Conservation (phyloP, 2,113 vertebrate species). For the Oxyura jamaicensis region DNA sequence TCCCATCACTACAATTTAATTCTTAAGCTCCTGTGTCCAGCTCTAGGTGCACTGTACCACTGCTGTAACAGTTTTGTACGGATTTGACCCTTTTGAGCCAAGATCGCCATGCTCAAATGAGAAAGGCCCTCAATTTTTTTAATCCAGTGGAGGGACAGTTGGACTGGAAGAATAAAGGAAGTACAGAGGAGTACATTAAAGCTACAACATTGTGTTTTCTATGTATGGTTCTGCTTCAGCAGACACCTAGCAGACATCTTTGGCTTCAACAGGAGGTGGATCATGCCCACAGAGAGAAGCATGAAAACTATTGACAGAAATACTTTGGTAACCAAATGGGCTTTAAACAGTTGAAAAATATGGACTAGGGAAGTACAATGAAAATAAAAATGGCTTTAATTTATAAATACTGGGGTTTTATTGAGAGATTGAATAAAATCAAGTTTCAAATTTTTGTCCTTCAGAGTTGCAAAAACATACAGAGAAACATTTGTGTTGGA, state of each 20-base stretch:
- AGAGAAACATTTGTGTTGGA: conserved; percentile 69
- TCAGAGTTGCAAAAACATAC: conserved; percentile 55
- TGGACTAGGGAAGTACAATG: conserved; percentile 24
- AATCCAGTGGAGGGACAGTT: background rate
- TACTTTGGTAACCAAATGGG: conserved; percentile 21
- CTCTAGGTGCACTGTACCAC: background rate
- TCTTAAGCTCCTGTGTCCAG: background rate
- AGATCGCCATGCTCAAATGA: background rate
- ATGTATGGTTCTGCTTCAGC: background rate
- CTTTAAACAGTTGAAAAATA: conserved; percentile 39
- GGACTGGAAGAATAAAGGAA: background rate
- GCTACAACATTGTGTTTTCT: background rate
- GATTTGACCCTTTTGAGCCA: background rate
- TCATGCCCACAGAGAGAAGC: background rate
- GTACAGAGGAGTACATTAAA: background rate
- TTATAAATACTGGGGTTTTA: conserved; percentile 49
- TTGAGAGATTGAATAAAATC: conserved; percentile 36
- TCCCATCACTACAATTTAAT: background rate
- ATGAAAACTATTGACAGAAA: background rate
- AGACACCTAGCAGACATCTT: background rate
- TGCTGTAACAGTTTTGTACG: background rate
- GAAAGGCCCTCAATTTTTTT: background rate
- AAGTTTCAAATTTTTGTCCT: conserved; percentile 31
- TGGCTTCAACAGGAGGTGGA: background rate
- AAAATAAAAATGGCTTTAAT: conserved; percentile 53